These are phyloP conservation scores for Neuroterus valhalla DNA, from an alignment of 1,140 invertebrate species.

Conservation along the genomic window DNA sequence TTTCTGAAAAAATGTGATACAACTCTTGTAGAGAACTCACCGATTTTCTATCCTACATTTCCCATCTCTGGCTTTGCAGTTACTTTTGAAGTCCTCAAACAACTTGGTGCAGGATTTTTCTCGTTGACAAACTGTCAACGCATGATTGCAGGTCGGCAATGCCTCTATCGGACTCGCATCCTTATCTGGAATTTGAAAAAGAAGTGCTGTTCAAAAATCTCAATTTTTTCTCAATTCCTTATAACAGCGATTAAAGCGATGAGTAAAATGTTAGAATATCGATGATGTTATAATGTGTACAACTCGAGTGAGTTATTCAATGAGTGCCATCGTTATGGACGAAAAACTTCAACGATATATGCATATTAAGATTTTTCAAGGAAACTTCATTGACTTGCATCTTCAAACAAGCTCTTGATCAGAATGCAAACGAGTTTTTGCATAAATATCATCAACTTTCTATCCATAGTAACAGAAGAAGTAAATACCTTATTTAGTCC, in stretches of 20 bases:
- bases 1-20: too few relatives aligned
- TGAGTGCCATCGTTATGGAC: too few relatives aligned
- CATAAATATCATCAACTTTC: too few relatives aligned
- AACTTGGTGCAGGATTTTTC: conserved; percentile 85
- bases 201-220: background rate
- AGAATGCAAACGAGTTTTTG: too few relatives aligned
- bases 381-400: too few relatives aligned
- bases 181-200: conserved; percentile 81
- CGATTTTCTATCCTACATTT: conserved; percentile 91
- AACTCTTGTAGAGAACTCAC: conserved; percentile 74
- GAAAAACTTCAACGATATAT: too few relatives aligned
- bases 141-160: conserved; percentile 90
- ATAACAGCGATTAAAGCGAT: conserved; percentile 1
- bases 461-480: too few relatives aligned
- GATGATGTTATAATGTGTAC: background rate
- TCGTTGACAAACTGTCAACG: conserved; percentile 86
- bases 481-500: background rate
- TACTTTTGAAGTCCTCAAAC: conserved; percentile 88
- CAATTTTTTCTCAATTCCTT: background rate
- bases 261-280: too few relatives aligned
- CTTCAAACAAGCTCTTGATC: too few relatives aligned
- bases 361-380: too few relatives aligned
- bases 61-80: conserved; percentile 88
- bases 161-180: conserved; percentile 90
- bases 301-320: too few relatives aligned